These are phyloP conservation scores for Brachyhypopomus occidentalis DNA, from an alignment of 2,113 vertebrate species.

Conservation along the genomic window DNA sequence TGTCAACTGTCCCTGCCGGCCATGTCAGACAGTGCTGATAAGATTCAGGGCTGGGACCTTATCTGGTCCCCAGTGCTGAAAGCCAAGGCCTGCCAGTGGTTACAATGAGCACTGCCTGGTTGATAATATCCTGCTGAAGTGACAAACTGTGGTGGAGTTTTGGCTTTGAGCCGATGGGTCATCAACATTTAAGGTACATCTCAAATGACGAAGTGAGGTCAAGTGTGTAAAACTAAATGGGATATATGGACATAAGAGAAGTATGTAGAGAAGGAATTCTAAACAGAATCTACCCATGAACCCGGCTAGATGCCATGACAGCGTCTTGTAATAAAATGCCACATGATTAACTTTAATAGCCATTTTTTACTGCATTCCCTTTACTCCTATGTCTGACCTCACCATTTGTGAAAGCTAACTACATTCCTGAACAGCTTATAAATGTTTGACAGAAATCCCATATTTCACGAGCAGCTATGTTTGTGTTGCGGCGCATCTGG, in stretches of 20 bases:
- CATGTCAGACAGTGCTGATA: constrained; percentile 26
- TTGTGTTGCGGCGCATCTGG: neutral
- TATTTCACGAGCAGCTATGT: neutral
- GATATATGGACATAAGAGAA: too few relatives aligned
- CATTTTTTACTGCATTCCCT: neutral
- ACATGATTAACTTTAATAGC: neutral
- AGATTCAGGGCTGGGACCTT: neutral
- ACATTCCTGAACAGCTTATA: neutral
- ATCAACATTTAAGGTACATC: neutral
- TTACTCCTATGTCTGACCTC: neutral
- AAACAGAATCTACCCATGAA: neutral
- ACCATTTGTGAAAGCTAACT: neutral
- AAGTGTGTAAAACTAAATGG: too few relatives aligned
- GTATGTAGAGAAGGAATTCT: neutral
- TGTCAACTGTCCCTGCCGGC: constrained; percentile 1
- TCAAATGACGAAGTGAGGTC: neutral
- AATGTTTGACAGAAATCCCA: neutral
- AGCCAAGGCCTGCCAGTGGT: neutral
- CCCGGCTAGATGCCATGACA: neutral
- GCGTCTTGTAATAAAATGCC: neutral
- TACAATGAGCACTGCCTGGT: neutral
- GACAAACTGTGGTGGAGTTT: neutral
- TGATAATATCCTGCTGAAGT: neutral
- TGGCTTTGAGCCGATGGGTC: neutral
- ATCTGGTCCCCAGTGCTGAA: neutral